A percentile compares a stretch with the other conserved stretches of the same genome.
phyloP scores from a whole-genome alignment of 2,113 vertebrate genomes.

The Phalacrocorax pelagicus region DNA sequence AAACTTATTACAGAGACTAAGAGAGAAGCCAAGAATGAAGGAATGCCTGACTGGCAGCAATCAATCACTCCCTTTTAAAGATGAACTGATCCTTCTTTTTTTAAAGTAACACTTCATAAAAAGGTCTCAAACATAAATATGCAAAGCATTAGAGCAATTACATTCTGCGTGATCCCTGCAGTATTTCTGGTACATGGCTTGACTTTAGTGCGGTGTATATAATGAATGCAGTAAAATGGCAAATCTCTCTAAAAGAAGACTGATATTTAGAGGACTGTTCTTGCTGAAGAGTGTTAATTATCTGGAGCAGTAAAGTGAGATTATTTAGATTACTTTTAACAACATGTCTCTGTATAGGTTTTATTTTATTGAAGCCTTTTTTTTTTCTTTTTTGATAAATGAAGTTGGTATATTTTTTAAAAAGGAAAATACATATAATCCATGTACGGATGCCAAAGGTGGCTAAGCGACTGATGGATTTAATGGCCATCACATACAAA shows the following conservation, averaged over 20 bases:
- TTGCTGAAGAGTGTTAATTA: constrained; percentile 69
- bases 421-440: not conserved
- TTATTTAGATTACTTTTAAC: constrained; percentile 62
- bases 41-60: constrained; percentile 89
- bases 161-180: constrained; percentile 53
- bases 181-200: constrained; percentile 42
- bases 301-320: constrained; percentile 56
- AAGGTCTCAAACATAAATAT: constrained; percentile 76
- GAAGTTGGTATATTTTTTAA: not conserved
- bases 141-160: constrained; percentile 67
- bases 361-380: not conserved
- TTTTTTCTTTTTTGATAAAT: not conserved
- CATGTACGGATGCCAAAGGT: not conserved
- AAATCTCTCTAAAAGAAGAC: constrained; percentile 64
- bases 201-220: constrained; percentile 52
- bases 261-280: constrained; percentile 70
- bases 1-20: constrained; percentile 85
- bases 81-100: constrained; percentile 75
- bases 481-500: not conserved
- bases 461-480: not conserved
- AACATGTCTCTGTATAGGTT: constrained; percentile 5
- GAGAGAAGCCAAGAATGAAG: constrained; percentile 83
- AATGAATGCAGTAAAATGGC: constrained; percentile 70
- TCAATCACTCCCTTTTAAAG: constrained; percentile 88
- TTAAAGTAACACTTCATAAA: constrained; percentile 75